Conservation (phyloP, 2,113 vertebrate species). For the Larimichthys crocea region DNA sequence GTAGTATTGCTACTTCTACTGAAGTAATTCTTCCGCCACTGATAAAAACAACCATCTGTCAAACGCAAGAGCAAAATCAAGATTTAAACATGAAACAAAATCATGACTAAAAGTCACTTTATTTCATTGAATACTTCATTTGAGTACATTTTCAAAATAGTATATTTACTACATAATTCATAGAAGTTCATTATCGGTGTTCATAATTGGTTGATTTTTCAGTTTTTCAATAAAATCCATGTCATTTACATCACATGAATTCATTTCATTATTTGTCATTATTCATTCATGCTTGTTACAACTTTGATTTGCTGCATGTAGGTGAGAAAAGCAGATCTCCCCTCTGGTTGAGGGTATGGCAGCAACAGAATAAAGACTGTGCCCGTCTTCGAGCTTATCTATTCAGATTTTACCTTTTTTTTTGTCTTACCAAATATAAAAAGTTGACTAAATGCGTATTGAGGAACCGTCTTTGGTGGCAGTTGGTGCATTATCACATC, state of each 20-base stretch:
- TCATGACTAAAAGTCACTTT: background rate
- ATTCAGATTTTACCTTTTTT: background rate
- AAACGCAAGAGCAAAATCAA: background rate
- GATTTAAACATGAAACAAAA: background rate
- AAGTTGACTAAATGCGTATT: background rate
- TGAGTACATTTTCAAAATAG: background rate
- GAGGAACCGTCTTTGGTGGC: background rate
- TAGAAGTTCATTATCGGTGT: background rate
- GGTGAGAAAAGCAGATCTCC: background rate
- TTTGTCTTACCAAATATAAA: background rate
- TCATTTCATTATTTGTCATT: background rate
- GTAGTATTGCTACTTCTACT: too few relatives aligned
- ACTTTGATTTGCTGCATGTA: background rate
- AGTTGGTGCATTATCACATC: too few relatives aligned
- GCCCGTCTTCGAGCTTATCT: too few relatives aligned
- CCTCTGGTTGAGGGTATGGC: background rate
- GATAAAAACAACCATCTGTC: background rate
- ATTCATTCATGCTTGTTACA: background rate
- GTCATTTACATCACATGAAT: background rate
- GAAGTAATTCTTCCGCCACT: background rate
- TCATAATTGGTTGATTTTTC: background rate
- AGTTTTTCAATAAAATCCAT: background rate
- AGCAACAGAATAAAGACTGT: background rate
- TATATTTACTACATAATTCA: background rate
- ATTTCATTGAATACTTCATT: slow-evolving; percentile 6